Evolutionary conservation across 2,113 vertebrate species (phyloP).

Genomic region (Thomomys bottae): DNA sequence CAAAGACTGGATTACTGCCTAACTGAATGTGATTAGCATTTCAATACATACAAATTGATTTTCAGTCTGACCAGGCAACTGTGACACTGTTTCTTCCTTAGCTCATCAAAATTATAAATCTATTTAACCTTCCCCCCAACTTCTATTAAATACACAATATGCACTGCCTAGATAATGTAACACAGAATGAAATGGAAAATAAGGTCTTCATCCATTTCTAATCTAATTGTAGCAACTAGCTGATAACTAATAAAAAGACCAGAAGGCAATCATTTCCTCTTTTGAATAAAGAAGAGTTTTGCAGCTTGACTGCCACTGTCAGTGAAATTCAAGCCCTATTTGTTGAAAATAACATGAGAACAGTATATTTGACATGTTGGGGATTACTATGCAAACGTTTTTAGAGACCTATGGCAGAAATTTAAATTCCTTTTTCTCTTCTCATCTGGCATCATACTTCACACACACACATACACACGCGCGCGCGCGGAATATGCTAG

Average conservation of each 20-base stretch:
- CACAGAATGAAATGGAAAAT: conserved; percentile 69
- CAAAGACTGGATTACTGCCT: neutral
- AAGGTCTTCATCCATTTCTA: conserved; percentile 75
- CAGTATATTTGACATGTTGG: conserved; percentile 53
- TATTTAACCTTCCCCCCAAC: conserved; percentile 67
- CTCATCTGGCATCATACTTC: conserved; percentile 54
- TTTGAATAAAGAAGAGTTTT: conserved; percentile 69
- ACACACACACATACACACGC: conserved; percentile 38
- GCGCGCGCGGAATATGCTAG: conserved; percentile 57
- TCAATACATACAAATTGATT: conserved; percentile 59
- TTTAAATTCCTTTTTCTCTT: conserved; percentile 56
- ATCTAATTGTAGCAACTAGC: conserved; percentile 70
- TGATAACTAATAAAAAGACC: conserved; percentile 79
- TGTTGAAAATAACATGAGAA: conserved; percentile 71
- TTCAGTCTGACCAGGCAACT: conserved; percentile 53
- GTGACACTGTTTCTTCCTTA: conserved; percentile 53
- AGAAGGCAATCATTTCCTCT: conserved; percentile 71
- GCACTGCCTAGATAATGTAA: conserved; percentile 66
- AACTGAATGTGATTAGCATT: neutral
- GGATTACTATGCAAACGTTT: conserved; percentile 66
- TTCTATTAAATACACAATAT: conserved; percentile 68
- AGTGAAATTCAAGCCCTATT: conserved; percentile 74
- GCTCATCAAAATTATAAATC: conserved; percentile 74
- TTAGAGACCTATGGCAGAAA: conserved; percentile 50
- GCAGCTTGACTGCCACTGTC: conserved; percentile 60